phyloP scores from a whole-genome alignment of 2,888 invertebrate species.

The Mongoloraphidia duomilia region DNA sequence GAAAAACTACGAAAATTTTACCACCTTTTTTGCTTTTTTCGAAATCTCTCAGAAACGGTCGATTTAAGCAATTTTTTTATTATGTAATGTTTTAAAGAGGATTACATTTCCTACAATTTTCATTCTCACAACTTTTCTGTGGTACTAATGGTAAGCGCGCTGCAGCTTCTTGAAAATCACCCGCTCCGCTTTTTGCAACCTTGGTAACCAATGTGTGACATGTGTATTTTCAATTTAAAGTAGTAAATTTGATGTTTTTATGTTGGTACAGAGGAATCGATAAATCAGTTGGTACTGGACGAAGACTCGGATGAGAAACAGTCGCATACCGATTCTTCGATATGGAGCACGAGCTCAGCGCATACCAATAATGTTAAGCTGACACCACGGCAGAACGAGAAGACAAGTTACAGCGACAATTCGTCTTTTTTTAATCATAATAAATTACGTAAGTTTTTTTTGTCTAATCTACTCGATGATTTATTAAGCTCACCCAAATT shows the following conservation, averaged over 20 bases:
- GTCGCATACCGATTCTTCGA: background rate
- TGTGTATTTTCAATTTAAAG: too few relatives aligned
- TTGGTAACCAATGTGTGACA: too few relatives aligned
- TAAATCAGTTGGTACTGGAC: background rate
- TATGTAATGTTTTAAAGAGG: too few relatives aligned
- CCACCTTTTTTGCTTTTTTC: too few relatives aligned
- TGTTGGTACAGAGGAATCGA: constrained; percentile 1
- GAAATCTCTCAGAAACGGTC: too few relatives aligned
- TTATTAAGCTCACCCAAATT: background rate
- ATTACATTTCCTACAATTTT: too few relatives aligned
- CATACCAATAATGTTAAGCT: background rate
- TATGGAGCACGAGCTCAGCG: background rate
- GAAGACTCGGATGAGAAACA: background rate
- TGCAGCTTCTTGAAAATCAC: too few relatives aligned
- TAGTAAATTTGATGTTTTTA: background rate
- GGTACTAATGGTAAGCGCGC: too few relatives aligned
- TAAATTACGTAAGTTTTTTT: background rate
- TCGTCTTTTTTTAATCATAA: background rate
- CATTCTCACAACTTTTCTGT: too few relatives aligned
- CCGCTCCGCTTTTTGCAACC: too few relatives aligned
- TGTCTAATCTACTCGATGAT: background rate
- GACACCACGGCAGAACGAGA: background rate
- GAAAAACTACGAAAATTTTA: too few relatives aligned
- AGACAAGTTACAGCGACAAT: background rate
- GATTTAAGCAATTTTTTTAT: too few relatives aligned